Conservation (phyloP, 1,140 invertebrate species). For the Vollenhovia emeryi region DNA sequence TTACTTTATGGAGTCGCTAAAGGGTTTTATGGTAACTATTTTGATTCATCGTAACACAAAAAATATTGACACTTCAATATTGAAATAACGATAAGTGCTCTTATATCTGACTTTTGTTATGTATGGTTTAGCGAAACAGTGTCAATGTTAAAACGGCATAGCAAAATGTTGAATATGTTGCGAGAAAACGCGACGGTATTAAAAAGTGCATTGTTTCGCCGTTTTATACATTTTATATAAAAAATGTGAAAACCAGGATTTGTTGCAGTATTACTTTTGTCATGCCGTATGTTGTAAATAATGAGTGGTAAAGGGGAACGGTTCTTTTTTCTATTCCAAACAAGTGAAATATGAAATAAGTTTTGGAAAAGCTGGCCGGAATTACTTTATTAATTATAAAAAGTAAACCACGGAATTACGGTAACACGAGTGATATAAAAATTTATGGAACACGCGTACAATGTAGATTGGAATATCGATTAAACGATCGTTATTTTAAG, state of each 20-base stretch:
- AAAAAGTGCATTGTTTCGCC: background rate
- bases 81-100: background rate
- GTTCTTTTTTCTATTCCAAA: slow-evolving; percentile 9
- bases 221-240: background rate
- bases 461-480: slow-evolving; percentile 35
- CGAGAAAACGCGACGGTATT: background rate
- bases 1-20: background rate
- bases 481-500: slow-evolving; percentile 48
- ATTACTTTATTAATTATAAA: no score
- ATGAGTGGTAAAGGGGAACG: background rate
- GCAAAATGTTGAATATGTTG: background rate
- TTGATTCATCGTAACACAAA: background rate
- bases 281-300: background rate
- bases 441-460: background rate
- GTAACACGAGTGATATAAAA: background rate
- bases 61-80: background rate
- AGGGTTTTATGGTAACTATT: background rate
- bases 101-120: background rate
- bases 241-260: slow-evolving; percentile 9
- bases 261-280: background rate
- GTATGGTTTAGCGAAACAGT: background rate
- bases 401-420: slow-evolving; percentile 15
- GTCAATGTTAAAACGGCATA: background rate
- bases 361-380: background rate
- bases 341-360: background rate